Conservation (phyloP, 2,888 invertebrate genomes). For the Xanthorhoe spadicearia region DNA sequence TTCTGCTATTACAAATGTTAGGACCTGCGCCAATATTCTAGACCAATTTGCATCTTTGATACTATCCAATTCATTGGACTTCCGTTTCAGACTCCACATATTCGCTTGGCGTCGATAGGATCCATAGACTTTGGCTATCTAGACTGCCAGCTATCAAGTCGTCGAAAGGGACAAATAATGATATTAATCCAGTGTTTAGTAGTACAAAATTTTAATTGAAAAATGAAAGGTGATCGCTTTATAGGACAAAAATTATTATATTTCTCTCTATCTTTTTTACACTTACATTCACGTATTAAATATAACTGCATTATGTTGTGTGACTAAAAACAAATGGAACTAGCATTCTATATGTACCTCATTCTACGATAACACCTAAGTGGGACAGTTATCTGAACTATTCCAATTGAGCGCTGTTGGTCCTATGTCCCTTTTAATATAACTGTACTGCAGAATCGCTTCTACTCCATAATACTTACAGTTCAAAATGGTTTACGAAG, state of each 20-base stretch:
- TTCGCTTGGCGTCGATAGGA: constrained; percentile 11
- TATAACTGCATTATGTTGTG: too few species aligned
- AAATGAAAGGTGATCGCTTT: too few species aligned
- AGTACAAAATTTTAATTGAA: too few species aligned
- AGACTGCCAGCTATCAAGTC: too few species aligned
- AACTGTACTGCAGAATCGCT: not conserved
- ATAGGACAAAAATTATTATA: too few species aligned
- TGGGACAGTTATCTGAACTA: constrained; percentile 33
- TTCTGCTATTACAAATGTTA: not conserved
- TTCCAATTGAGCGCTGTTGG: constrained; percentile 27
- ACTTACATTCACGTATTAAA: too few species aligned
- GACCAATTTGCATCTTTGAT: constrained; percentile 4
- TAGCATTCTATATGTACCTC: too few species aligned
- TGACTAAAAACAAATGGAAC: too few species aligned
- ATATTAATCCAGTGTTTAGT: too few species aligned
- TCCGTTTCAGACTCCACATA: constrained; percentile 14
- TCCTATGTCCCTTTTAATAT: constrained; percentile 4
- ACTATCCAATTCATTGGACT: constrained; percentile 4
- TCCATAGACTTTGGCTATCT: not conserved
- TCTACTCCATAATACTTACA: not conserved
- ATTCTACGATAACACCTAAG: constrained; percentile 11
- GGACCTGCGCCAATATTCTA: not conserved
- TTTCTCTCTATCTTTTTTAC: too few species aligned
- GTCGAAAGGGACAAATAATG: too few species aligned
- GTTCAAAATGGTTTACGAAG: not conserved